Base-by-base conservation (phyloP, 2,113 vertebrate genomes). In the Chaetorhynchus papuensis region DNA sequence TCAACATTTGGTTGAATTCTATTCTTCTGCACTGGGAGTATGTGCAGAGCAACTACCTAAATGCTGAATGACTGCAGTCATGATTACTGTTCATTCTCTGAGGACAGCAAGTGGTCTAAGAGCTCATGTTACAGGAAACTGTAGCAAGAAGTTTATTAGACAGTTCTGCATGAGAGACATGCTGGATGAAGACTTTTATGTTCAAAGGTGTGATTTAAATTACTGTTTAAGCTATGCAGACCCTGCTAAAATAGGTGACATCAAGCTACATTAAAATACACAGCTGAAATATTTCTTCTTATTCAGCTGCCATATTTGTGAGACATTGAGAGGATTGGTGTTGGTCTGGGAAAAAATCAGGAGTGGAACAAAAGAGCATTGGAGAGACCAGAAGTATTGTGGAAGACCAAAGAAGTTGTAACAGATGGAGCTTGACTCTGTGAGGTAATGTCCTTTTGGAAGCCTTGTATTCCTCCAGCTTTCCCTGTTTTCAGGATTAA, bases 31-130 rank as follows among this genome's bases (percentile, higher is more conserved):
- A 22, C 3, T 42, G 42, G 37, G 31, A 72, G 45, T 26, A 11
- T 7, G 8, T n/a, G 35, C 5, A 8, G 21, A 89, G 21, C 42
- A 72, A 3, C 53, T 52, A 31, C 16, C 4, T 21, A 69, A 77
- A 69, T 6, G 18, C 28, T 44, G 11, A 30, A 45, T 44, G 28
- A 33, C 31, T 83, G 16, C 13, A 49, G 20, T 65, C 1, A 0
- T 24, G 28, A 47, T 27, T 79, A 31, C 22, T 69, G 14, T 18
- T 83, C 57, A 28, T 28, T 14, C 2, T 87, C 35, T 83, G 47
- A 64, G 31, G n/a, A 70, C 1, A 0, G 37, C 1, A 6, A 21
- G 30, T 41, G 33, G 31, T 85, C 23, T 14, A 57, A n/a, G 8
- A 44, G n/a, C 56, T 79, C 12, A 8, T 3, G 1, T 45, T 64